Evolutionary conservation across 2,888 invertebrate species (phyloP).

Genomic region (Orchesella flavescens): DNA sequence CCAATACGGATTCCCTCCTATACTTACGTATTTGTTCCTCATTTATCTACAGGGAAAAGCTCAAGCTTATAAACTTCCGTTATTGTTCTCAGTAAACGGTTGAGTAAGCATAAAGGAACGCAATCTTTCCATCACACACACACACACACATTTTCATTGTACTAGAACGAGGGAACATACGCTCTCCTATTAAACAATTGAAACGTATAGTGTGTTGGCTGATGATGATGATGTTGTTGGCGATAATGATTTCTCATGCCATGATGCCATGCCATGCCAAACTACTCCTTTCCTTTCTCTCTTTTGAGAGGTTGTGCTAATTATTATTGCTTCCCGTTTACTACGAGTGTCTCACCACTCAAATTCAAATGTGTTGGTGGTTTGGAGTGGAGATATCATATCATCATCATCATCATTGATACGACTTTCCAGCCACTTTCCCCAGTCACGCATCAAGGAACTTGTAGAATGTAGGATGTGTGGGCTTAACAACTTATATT

Average conservation of each 20-base stretch:
- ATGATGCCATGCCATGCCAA: too few relatives aligned
- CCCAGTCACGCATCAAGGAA: background rate
- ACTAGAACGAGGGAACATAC: too few relatives aligned
- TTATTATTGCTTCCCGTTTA: background rate
- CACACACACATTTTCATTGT: background rate
- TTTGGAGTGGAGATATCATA: background rate
- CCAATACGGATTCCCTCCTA: background rate
- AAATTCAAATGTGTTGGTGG: background rate
- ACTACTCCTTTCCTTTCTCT: too few relatives aligned
- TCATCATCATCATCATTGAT: background rate
- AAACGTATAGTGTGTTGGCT: background rate
- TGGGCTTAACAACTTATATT: background rate
- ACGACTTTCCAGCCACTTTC: background rate
- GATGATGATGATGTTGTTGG: background rate
- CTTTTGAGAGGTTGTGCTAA: background rate
- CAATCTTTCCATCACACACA: background rate
- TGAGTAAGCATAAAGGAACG: slow-evolving; percentile 4
- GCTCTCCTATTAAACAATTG: background rate
- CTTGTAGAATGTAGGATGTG: background rate
- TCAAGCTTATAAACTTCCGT: background rate
- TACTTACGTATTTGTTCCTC: background rate
- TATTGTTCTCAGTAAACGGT: slow-evolving; percentile 13
- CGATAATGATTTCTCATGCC: background rate
- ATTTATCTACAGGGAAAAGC: too few relatives aligned
- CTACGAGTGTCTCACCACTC: background rate